A percentile compares a stretch with the other conserved stretches of the same genome.
These are phyloP conservation scores for Eupeodes corollae DNA, from an alignment of 1,140 invertebrate species.

Conservation along the genomic window DNA sequence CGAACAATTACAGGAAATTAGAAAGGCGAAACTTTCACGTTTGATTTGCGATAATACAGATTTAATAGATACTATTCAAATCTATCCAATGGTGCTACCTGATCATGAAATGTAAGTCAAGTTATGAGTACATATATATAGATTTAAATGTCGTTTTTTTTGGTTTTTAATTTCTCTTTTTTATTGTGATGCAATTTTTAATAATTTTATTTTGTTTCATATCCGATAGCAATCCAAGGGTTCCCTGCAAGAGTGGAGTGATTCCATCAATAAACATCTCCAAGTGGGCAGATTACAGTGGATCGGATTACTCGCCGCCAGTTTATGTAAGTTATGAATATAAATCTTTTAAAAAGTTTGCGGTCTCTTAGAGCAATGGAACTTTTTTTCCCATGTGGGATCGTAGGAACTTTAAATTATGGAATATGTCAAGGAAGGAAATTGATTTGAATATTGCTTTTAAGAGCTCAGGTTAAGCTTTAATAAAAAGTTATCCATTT, in stretches of 20 bases:
- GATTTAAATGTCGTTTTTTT: neutral
- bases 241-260: conserved; percentile 76
- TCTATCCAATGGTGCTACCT: conserved; percentile 84
- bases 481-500: too few relatives aligned
- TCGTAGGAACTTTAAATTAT: too few relatives aligned
- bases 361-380: neutral
- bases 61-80: conserved; percentile 80
- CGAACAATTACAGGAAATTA: conserved; percentile 82
- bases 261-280: conserved; percentile 74
- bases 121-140: neutral
- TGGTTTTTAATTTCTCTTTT: neutral
- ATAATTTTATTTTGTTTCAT: neutral
- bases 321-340: conserved; percentile 49
- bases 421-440: too few relatives aligned
- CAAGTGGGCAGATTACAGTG: conserved; percentile 70
- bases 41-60: conserved; percentile 94
- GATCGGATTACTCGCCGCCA: conserved; percentile 40
- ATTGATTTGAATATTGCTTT: too few relatives aligned
- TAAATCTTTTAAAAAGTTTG: neutral
- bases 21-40: conserved; percentile 72
- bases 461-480: too few relatives aligned
- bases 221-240: conserved; percentile 68
- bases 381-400: too few relatives aligned
- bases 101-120: conserved; percentile 79
- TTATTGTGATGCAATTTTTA: neutral